phyloP scores from a whole-genome alignment of 2,797 vertebrate genomes.

The Oceanodroma leucorhoa region DNA sequence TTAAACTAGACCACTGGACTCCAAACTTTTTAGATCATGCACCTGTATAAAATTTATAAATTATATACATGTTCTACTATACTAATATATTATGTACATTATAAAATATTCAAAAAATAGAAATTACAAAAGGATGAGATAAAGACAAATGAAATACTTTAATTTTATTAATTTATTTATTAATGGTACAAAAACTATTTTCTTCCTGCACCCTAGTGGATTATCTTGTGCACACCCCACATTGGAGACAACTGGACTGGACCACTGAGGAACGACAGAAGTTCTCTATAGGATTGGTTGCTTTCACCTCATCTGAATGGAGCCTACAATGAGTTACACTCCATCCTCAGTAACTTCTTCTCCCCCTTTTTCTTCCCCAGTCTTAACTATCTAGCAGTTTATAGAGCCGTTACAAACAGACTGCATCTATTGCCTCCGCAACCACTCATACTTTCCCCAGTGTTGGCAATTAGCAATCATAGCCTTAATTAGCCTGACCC shows the following conservation, averaged over 20 bases:
- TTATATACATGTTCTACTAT: not conserved
- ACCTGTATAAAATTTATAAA: not conserved
- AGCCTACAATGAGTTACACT: not conserved
- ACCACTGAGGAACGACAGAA: not conserved
- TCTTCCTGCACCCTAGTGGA: not conserved
- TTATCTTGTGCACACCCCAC: not conserved
- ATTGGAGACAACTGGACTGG: not conserved
- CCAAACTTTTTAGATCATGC: not conserved
- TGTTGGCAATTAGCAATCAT: constrained; percentile 77
- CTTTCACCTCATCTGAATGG: not conserved
- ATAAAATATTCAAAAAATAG: not conserved
- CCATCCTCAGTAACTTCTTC: not conserved
- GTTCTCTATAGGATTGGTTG: not conserved
- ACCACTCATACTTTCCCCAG: constrained; percentile 52
- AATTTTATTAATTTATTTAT: not conserved
- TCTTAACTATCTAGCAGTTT: not conserved
- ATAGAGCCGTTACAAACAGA: constrained; percentile 18
- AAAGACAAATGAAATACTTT: not conserved
- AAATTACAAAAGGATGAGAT: not conserved
- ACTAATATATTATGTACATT: not conserved
- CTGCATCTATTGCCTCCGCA: constrained; percentile 27
- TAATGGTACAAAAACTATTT: not conserved
- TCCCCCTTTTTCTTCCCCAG: not conserved
- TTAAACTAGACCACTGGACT: not conserved
- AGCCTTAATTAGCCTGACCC: constrained; percentile 75